A percentile compares a stretch with the other conserved stretches of the same genome.
phyloP scores from a whole-genome alignment of 2,113 vertebrate genomes.

The Rissa tridactyla region DNA sequence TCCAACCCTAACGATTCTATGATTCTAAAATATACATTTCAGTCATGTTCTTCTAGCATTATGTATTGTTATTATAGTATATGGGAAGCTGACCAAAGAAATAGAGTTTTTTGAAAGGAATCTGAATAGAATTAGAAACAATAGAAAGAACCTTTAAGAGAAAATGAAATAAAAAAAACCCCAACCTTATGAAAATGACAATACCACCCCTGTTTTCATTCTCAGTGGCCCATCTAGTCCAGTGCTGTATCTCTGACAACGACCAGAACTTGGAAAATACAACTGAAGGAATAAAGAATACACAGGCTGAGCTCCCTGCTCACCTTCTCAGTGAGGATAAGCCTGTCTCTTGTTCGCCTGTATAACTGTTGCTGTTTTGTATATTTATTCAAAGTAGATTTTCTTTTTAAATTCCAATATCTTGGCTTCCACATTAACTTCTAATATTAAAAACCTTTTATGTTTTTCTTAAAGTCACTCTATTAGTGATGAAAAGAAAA shows the following conservation, averaged over 20 bases:
- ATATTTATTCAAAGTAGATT: background rate
- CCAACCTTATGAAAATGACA: background rate
- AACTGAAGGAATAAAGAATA: background rate
- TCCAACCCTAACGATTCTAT: too few species aligned
- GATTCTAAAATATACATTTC: background rate
- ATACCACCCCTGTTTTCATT: background rate
- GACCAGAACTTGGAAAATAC: background rate
- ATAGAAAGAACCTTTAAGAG: background rate
- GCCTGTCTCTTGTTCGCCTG: accelerated
- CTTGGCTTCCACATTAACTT: background rate
- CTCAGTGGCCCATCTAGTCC: background rate
- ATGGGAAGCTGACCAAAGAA: background rate
- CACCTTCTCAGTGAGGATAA: background rate
- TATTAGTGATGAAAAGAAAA: background rate
- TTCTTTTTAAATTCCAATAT: background rate
- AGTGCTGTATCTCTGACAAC: background rate
- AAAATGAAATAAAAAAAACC: background rate
- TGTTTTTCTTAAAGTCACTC: background rate
- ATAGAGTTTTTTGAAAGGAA: background rate
- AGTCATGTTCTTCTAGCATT: background rate
- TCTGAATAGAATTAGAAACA: background rate
- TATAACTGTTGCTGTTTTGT: background rate
- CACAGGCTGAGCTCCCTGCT: background rate
- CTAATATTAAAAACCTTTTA: background rate
- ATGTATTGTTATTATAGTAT: background rate